Base-by-base conservation (phyloP, 2,888 invertebrate genomes). In the Caenorhabditis wallacei region DNA sequence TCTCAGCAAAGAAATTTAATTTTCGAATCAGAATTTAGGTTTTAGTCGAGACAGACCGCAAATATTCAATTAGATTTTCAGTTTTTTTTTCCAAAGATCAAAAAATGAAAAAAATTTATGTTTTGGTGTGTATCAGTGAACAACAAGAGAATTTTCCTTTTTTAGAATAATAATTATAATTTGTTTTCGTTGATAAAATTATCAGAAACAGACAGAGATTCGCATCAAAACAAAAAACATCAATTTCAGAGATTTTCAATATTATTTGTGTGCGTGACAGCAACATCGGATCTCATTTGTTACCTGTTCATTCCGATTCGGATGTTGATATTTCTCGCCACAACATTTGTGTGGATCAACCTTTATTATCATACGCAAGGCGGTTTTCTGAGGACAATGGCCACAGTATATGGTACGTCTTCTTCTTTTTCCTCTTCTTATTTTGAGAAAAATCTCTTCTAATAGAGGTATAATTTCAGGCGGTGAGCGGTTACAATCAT, bases 241-340 rank as follows among this genome's bases (percentile, higher is more conserved):
- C n/a, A n/a, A n/a, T n/a, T 92, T 53, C 94, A 97, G 96, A 97
- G 97, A 93, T 98, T 98, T 94, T 97, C 97, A 92, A 95, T 97
- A 92, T 96, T 98, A 94, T 98, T 98, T 94, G 96, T 98, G 92
- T 97, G 96, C 94, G 96, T 98, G 93, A 97, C 97, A 89, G 95
- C 98, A 91, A 97, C 97, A 88, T 97, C 98, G 91, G 98, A 98
- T 94, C 95, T 98, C 95, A 95, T 98, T 93, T 98, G 97, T 94
- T 97, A 96, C 94, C 96, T 98, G 94, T 97, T 98, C 94, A 97
- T 99, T 94, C 98, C 98, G 53, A 69, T 88, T 20, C 87, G 84
- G 64, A 71, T 84, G 68, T 66, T 89, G 18, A 82, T 88, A 93
- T 97, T 98, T 93, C 96, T 96, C 85, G 98, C 98, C 92, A 97